Evolutionary conservation across 2,113 vertebrate species (phyloP).

Genomic region (Chloebia gouldiae): DNA sequence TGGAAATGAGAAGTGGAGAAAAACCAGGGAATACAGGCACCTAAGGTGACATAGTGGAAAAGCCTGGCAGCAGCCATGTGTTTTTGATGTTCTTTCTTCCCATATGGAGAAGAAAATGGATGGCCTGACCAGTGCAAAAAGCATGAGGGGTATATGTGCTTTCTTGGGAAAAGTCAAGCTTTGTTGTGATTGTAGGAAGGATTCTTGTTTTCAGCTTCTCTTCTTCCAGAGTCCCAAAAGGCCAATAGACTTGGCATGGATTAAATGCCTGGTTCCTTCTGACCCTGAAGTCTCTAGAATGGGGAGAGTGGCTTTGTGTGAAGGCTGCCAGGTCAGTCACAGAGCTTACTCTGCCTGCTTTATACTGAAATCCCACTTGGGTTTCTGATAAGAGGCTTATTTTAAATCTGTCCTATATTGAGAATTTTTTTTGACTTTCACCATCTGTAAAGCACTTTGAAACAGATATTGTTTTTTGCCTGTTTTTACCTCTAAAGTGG

Average conservation of each 20-base stretch:
- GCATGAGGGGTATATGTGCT: not conserved
- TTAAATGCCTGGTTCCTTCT: not conserved
- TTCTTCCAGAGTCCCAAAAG: not conserved
- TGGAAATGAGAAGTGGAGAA: not conserved
- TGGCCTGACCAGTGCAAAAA: not conserved
- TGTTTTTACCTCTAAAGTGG: not conserved
- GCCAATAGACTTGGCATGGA: not conserved
- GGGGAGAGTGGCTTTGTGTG: not conserved
- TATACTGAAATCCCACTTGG: not conserved
- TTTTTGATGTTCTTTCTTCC: not conserved
- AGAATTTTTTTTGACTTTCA: not conserved
- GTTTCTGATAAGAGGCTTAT: not conserved
- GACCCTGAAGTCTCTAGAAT: not conserved
- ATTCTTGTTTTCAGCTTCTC: not conserved
- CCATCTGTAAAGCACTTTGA: not conserved
- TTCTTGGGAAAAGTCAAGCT: not conserved
- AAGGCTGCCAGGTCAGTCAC: not conserved
- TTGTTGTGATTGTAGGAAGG: not conserved
- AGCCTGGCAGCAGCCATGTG: not conserved
- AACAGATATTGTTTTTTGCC: fast-evolving
- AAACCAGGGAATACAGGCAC: not conserved
- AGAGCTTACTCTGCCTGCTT: not conserved
- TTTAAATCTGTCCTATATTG: not conserved
- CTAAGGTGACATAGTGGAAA: not conserved
- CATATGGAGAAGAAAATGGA: not conserved